Percentiles rank a stretch among this genome's conserved stretches.
Evolutionary conservation across 2,113 vertebrate genomes (phyloP).

Genomic region (Egretta garzetta): DNA sequence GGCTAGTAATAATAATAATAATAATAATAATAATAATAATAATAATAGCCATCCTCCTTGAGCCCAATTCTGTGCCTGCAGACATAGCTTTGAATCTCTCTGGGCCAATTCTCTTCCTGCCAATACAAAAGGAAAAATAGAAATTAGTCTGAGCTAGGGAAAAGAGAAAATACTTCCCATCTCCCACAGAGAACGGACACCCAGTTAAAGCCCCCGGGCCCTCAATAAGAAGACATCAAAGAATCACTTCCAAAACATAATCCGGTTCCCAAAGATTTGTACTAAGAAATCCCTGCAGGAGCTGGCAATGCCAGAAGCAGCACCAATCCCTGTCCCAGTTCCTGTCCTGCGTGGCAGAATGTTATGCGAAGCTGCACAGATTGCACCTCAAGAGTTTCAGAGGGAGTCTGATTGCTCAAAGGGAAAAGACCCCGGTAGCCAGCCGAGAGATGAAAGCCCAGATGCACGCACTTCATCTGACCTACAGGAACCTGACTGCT

Average conservation of each 20-base stretch:
- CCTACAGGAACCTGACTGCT: background rate
- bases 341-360: background rate
- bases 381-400: background rate
- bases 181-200: slow-evolving; percentile 35
- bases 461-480: background rate
- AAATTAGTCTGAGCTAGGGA: slow-evolving; percentile 12
- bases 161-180: slow-evolving; percentile 41
- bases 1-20: no score
- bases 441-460: background rate
- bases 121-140: background rate
- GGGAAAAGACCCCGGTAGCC: background rate
- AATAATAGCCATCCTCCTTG: background rate
- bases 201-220: background rate
- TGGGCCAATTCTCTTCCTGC: background rate
- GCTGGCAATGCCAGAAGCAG: background rate
- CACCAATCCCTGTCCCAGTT: background rate
- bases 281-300: slow-evolving; percentile 51
- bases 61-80: background rate
- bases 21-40: no score
- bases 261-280: slow-evolving; percentile 48
- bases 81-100: background rate
- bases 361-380: background rate
- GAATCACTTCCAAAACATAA: slow-evolving; percentile 54
- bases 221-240: slow-evolving; percentile 54
- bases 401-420: rapidly evolving